Conservation (phyloP, 2,888 invertebrate species). For the Caenorhabditis imperialis region DNA sequence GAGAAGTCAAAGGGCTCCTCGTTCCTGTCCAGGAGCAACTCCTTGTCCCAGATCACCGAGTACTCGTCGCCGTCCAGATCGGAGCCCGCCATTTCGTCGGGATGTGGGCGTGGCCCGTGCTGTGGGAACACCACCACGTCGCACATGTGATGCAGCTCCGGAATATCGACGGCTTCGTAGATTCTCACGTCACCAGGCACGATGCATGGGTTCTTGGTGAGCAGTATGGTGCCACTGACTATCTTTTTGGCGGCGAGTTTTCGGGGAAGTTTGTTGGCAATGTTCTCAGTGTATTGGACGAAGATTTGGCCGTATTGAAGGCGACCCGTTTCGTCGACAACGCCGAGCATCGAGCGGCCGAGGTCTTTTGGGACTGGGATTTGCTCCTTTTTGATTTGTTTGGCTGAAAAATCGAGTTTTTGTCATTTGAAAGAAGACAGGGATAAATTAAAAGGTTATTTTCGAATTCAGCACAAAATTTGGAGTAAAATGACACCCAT, state of each 20-base stretch:
- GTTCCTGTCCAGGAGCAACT: conserved; percentile 76
- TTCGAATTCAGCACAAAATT: no score
- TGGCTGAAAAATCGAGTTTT: conserved; percentile 25
- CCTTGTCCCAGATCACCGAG: conserved; percentile 78
- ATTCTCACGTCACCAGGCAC: conserved; percentile 79
- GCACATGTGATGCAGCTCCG: conserved; percentile 71
- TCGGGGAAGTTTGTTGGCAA: conserved; percentile 17
- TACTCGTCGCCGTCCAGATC: conserved; percentile 80
- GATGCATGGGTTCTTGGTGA: conserved; percentile 80
- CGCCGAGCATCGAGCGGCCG: conserved; percentile 73
- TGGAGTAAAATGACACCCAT: no score
- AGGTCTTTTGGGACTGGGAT: conserved; percentile 60
- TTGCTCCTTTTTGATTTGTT: conserved; percentile 54
- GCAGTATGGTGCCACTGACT: conserved; percentile 75
- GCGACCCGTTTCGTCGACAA: conserved; percentile 73
- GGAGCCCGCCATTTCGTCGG: conserved; percentile 80
- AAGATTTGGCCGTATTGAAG: conserved; percentile 74
- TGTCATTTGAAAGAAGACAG: no score
- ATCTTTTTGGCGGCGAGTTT: conserved; percentile 20
- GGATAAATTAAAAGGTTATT: no score
- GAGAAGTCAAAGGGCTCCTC: conserved; percentile 67
- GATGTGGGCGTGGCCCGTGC: conserved; percentile 79
- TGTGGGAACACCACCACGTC: conserved; percentile 80
- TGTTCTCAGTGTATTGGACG: conserved; percentile 69
- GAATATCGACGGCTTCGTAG: conserved; percentile 76